Conservation (phyloP, 2,888 invertebrate genomes). For the Oscheius sp. region DNA sequence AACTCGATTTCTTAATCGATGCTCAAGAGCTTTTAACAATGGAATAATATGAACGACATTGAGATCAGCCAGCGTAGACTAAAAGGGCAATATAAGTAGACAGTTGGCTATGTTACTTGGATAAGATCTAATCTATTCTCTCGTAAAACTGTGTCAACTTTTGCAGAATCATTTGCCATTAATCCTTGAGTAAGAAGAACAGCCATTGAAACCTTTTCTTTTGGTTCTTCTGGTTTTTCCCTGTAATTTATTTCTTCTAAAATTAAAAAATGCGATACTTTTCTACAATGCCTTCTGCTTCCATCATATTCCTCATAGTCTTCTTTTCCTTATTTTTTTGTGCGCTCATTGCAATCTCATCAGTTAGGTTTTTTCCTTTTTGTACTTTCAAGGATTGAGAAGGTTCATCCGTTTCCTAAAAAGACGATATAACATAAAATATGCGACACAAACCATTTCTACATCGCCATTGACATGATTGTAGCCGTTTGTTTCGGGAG, state of each 20-base stretch:
- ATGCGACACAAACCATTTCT: neutral
- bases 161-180: conserved; percentile 41
- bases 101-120: conserved; percentile 16
- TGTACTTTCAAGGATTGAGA: neutral
- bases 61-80: conserved; percentile 38
- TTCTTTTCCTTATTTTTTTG: neutral
- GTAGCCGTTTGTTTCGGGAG: too few relatives aligned
- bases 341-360: neutral
- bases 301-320: neutral
- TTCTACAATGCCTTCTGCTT: neutral
- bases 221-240: neutral
- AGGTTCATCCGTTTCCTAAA: neutral
- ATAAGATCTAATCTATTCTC: conserved; percentile 33
- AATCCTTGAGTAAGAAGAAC: conserved; percentile 43
- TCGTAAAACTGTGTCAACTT: conserved; percentile 39
- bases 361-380: neutral
- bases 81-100: neutral
- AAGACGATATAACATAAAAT: neutral
- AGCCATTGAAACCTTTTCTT: conserved; percentile 32
- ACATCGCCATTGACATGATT: neutral
- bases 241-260: too few relatives aligned
- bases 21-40: conserved; percentile 40
- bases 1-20: conserved; percentile 36
- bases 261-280: neutral
- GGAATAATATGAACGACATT: conserved; percentile 37